phyloP scores from a whole-genome alignment of 2,888 invertebrate genomes.

The Aleiodes alternator region DNA sequence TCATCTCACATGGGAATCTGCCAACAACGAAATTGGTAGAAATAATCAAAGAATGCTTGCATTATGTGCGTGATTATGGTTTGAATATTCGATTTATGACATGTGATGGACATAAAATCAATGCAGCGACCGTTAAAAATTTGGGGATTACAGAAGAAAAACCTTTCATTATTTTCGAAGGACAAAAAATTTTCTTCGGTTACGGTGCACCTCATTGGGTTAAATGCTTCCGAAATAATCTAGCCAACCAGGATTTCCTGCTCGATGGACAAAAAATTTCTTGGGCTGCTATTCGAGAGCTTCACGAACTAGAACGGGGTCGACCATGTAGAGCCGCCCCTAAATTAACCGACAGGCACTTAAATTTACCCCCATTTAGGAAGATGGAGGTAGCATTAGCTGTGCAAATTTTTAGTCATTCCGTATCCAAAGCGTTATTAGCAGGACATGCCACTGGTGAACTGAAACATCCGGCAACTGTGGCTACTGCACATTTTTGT shows the following conservation, averaged over 20 bases:
- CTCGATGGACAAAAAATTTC: slow-evolving; percentile 45
- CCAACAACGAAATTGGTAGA: not conserved
- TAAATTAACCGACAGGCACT: slow-evolving; percentile 56
- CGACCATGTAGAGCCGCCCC: slow-evolving; percentile 53
- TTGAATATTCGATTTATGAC: slow-evolving; percentile 33
- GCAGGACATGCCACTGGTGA: slow-evolving; percentile 51
- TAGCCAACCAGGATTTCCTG: slow-evolving; percentile 47
- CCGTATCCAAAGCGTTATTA: slow-evolving; percentile 54
- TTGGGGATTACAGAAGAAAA: slow-evolving; percentile 53
- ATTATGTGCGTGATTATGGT: not conserved
- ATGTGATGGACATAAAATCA: slow-evolving; percentile 57
- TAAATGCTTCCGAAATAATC: slow-evolving; percentile 56
- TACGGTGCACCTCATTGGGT: slow-evolving; percentile 56
- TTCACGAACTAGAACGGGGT: slow-evolving; percentile 50
- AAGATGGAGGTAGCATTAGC: slow-evolving; percentile 58
- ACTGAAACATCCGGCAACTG: slow-evolving; percentile 45
- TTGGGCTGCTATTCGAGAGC: slow-evolving; percentile 52
- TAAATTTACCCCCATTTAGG: slow-evolving; percentile 57
- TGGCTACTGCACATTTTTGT: slow-evolving; percentile 55
- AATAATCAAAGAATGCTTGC: not conserved
- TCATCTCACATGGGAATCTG: slow-evolving; percentile 31
- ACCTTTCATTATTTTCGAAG: slow-evolving; percentile 46
- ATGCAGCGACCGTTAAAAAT: slow-evolving; percentile 50
- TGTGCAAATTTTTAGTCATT: slow-evolving; percentile 59
- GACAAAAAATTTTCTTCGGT: slow-evolving; percentile 53